Conservation (phyloP, 2,888 invertebrate genomes). For the Drosophila borealis region DNA sequence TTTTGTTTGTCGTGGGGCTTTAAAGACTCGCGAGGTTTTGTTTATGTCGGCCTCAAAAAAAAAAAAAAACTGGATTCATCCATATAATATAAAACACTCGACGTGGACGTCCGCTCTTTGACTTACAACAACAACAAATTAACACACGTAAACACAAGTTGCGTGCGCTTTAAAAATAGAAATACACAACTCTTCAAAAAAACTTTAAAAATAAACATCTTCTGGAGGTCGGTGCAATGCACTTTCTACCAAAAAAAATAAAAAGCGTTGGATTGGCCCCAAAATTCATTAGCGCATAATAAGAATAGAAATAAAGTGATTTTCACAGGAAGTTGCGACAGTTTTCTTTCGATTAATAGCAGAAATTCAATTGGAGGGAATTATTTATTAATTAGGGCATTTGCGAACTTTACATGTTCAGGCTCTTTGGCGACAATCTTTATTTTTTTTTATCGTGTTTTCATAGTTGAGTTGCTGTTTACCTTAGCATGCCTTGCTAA, state of each 20-base stretch:
- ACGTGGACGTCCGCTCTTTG: conserved; percentile 23
- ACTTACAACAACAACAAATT: conserved; percentile 30
- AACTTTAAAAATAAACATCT: conserved; percentile 47
- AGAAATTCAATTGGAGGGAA: too few species aligned
- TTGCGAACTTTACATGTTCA: background rate
- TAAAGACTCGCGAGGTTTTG: too few species aligned
- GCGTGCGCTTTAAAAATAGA: conserved; percentile 61
- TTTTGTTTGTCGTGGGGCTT: too few species aligned
- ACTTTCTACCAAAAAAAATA: conserved; percentile 52
- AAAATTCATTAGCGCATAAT: conserved; percentile 50
- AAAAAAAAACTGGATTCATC: conserved; percentile 11
- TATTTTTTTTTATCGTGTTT: conserved; percentile 34
- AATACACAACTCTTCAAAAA: conserved; percentile 48
- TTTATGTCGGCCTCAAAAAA: conserved; percentile 19
- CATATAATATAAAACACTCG: conserved; percentile 29
- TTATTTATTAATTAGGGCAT: too few species aligned
- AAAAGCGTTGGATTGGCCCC: conserved; percentile 23
- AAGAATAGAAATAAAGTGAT: conserved; percentile 46
- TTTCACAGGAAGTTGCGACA: conserved; percentile 48
- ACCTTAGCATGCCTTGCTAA: conserved; percentile 47
- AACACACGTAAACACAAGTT: conserved; percentile 40
- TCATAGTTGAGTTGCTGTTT: conserved; percentile 52
- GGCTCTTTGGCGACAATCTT: conserved; percentile 9
- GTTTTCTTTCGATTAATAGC: conserved; percentile 3
- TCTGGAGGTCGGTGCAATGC: conserved; percentile 59